phyloP scores from a whole-genome alignment of 2,888 invertebrate species.

The Tyria jacobaeae region DNA sequence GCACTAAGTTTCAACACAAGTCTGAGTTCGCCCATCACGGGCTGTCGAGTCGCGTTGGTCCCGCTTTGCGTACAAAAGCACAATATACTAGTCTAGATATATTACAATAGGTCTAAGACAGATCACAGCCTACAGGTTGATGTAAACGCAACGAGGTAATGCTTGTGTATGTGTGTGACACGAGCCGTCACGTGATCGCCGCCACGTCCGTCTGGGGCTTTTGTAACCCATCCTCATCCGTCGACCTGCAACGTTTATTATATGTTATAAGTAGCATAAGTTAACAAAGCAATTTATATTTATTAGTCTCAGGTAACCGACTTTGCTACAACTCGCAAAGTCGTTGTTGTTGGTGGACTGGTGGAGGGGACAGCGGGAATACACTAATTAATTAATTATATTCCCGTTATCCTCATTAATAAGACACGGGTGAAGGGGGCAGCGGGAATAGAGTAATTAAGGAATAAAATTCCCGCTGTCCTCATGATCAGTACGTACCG shows the following conservation, averaged over 20 bases:
- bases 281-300: too few species aligned
- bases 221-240: conserved; percentile 78
- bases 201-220: conserved; percentile 72
- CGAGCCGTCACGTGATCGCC: conserved; percentile 75
- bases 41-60: conserved; percentile 63
- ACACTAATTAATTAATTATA: too few species aligned
- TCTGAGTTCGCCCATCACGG: conserved; percentile 14
- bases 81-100: conserved; percentile 53
- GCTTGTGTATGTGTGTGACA: conserved; percentile 23
- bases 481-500: conserved; percentile 58
- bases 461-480: too few species aligned
- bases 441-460: too few species aligned
- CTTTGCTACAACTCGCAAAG: too few species aligned
- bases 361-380: too few species aligned
- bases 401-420: too few species aligned
- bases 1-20: conserved; percentile 29
- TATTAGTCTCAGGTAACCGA: too few species aligned
- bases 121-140: conserved; percentile 83
- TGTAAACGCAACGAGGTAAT: conserved; percentile 63
- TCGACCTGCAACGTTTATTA: conserved; percentile 63
- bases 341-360: too few species aligned
- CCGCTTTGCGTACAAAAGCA: conserved; percentile 70
- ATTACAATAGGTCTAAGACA: conserved; percentile 73
- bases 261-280: too few species aligned
- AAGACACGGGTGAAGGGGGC: too few species aligned